Evolutionary conservation across 2,113 vertebrate genomes (phyloP).

Genomic region (Burhinus oedicnemus): DNA sequence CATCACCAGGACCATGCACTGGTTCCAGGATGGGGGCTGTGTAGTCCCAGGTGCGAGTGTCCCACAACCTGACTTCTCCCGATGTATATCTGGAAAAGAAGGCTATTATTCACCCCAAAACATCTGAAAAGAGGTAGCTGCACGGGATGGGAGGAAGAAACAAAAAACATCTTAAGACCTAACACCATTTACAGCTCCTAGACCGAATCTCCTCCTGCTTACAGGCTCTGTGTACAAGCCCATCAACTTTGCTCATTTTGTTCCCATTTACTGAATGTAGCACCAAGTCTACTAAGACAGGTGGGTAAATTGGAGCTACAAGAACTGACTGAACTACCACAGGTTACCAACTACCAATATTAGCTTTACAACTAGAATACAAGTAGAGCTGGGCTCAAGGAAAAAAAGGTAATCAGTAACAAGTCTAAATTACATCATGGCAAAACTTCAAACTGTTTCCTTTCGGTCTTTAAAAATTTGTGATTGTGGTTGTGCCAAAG

Average conservation of each 20-base stretch:
- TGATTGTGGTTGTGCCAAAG: background rate
- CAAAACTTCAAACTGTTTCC: background rate
- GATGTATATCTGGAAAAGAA: slow-evolving; percentile 89
- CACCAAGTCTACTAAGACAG: background rate
- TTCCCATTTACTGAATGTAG: background rate
- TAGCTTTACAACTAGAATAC: background rate
- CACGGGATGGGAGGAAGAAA: background rate
- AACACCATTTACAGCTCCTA: background rate
- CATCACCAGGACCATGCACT: slow-evolving; percentile 63
- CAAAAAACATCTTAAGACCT: background rate
- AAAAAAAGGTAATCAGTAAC: background rate
- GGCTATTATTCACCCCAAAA: background rate
- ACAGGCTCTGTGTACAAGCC: background rate
- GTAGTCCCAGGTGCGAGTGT: slow-evolving; percentile 91
- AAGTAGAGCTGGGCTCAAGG: background rate
- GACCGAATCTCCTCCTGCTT: background rate
- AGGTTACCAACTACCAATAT: background rate
- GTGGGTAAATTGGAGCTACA: background rate
- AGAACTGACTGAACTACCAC: background rate
- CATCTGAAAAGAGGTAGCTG: background rate
- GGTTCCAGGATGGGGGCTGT: slow-evolving; percentile 83
- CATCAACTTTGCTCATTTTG: background rate
- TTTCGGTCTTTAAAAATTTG: background rate
- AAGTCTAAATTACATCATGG: background rate
- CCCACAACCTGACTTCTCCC: slow-evolving; percentile 93